These are phyloP conservation scores for Tetheella fluctuosa DNA, from an alignment of 2,888 invertebrate species.

Conservation along the genomic window DNA sequence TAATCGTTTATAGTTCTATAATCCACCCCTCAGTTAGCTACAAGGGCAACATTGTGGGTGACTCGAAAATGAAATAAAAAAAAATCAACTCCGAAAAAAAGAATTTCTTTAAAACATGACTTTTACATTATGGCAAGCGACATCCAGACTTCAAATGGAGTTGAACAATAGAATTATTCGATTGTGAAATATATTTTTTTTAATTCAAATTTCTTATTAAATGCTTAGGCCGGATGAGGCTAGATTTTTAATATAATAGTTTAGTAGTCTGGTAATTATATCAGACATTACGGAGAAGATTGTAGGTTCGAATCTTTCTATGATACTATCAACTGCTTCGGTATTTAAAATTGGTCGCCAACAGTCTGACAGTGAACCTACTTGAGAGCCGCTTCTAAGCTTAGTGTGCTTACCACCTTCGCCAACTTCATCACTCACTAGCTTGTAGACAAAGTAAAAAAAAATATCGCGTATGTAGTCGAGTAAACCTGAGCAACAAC, in stretches of 20 bases:
- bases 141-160: conserved; percentile 40
- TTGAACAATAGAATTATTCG: conserved; percentile 39
- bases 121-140: conserved; percentile 69
- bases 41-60: conserved; percentile 77
- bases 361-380: too few relatives aligned
- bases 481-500: too few relatives aligned
- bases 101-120: conserved; percentile 66
- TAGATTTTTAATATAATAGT: not conserved
- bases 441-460: too few relatives aligned
- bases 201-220: not conserved
- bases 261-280: too few relatives aligned
- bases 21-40: conserved; percentile 58
- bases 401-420: too few relatives aligned
- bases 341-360: too few relatives aligned
- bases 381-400: too few relatives aligned
- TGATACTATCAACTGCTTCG: too few relatives aligned
- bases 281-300: not conserved
- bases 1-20: conserved; percentile 39
- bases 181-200: conserved; percentile 23
- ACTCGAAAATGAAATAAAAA: conserved; percentile 63
- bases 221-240: not conserved
- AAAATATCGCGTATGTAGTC: too few relatives aligned
- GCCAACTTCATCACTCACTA: too few relatives aligned
- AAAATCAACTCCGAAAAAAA: conserved; percentile 57
- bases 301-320: not conserved